A percentile compares a stretch with the other conserved stretches of the same genome.
Conservation (phyloP, 2,797 vertebrate species). For the Myotis planiceps region DNA sequence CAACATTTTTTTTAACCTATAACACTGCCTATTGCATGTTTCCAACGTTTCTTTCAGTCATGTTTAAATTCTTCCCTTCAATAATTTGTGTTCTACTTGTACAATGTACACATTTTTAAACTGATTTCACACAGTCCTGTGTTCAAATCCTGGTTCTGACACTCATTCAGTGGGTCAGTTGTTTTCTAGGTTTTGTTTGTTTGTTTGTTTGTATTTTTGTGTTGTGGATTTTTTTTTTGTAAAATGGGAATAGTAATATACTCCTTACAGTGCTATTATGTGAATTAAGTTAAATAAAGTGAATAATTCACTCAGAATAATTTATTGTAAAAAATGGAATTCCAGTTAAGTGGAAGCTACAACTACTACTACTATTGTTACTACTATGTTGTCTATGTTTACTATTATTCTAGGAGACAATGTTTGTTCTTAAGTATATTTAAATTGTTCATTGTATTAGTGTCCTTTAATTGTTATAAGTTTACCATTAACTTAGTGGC, state of each 20-base stretch:
- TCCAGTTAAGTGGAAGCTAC: neutral
- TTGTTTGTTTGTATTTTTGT: no score
- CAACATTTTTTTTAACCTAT: neutral
- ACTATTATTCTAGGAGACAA: neutral
- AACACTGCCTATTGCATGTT: neutral
- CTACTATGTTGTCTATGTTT: neutral
- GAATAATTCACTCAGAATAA: neutral
- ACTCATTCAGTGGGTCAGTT: neutral
- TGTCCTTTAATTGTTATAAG: neutral
- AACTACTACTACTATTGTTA: neutral
- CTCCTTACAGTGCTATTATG: neutral
- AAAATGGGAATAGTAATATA: neutral
- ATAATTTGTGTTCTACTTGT: neutral
- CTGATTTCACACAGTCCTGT: neutral
- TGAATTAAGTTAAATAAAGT: neutral
- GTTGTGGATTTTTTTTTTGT: neutral
- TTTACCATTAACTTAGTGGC: neutral
- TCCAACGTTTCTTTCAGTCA: neutral
- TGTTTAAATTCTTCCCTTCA: neutral
- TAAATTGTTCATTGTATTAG: neutral
- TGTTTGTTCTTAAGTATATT: neutral
- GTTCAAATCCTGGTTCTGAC: neutral
- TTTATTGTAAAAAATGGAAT: neutral
- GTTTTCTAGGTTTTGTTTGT: neutral
- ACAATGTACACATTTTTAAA: neutral